A percentile compares a stretch with the other conserved stretches of the same genome.
These are phyloP conservation scores for Trichomalopsis sarcophagae DNA, from an alignment of 1,140 invertebrate species.

Conservation along the genomic window DNA sequence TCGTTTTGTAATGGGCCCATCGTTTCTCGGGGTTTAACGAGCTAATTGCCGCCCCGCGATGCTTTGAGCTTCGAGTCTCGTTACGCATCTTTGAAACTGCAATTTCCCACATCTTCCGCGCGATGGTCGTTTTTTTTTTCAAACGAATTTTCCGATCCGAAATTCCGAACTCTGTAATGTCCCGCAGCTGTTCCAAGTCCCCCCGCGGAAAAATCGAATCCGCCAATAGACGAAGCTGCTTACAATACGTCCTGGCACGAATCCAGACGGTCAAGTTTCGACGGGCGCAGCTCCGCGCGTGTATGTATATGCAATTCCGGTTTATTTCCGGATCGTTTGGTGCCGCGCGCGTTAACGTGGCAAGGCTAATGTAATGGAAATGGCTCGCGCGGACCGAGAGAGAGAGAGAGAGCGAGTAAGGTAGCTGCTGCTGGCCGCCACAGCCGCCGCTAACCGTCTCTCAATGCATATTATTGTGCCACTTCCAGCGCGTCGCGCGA, in stretches of 20 bases:
- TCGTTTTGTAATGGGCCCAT: too few species aligned
- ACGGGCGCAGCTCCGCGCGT: neutral
- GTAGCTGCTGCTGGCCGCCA: too few species aligned
- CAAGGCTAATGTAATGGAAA: conserved; percentile 68
- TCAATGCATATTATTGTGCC: conserved; percentile 68
- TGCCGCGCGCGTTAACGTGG: conserved; percentile 55
- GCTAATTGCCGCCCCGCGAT: neutral
- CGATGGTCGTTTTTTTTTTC: too few species aligned
- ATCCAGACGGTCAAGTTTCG: conserved; percentile 51
- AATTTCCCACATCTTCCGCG: too few species aligned
- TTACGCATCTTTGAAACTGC: too few species aligned
- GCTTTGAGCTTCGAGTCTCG: too few species aligned
- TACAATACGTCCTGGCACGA: conserved; percentile 13
- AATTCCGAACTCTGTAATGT: too few species aligned
- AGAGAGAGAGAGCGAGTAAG: too few species aligned
- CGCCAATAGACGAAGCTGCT: neutral
- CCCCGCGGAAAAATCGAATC: conserved; percentile 2
- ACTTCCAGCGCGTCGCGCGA: conserved; percentile 57
- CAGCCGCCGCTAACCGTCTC: neutral
- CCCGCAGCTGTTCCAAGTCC: too few species aligned
- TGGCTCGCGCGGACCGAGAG: conserved; percentile 54
- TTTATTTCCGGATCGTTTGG: conserved; percentile 69
- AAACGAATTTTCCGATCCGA: too few species aligned
- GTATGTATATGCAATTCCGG: conserved; percentile 57
- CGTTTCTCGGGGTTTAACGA: too few species aligned